Percentiles rank a stretch among this genome's conserved stretches.
phyloP scores from a whole-genome alignment of 30 jellyfish, hydroid and myxozoan genomes.

The Chrysaora quinquecirrha region DNA sequence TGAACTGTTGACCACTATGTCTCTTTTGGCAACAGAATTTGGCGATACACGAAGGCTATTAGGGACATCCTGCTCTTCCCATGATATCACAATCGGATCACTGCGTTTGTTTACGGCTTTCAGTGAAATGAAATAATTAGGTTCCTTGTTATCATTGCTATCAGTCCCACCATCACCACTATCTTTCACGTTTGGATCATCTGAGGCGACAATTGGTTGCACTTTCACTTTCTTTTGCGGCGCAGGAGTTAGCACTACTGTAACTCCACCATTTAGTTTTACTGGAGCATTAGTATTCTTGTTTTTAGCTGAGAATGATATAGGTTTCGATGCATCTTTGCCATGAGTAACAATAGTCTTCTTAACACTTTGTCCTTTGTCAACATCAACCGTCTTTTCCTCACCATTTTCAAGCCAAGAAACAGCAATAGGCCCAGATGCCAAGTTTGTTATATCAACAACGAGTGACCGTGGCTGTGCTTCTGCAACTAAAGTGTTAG shows the following conservation, averaged over 20 bases:
- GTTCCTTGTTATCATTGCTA: too few species aligned
- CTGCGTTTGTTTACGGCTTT: neutral
- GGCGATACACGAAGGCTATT: neutral
- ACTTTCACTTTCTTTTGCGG: too few species aligned
- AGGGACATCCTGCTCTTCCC: neutral
- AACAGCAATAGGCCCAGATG: slow-evolving; percentile 2
- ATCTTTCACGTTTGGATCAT: too few species aligned
- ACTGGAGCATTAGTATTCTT: neutral
- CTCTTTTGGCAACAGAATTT: neutral
- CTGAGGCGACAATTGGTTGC: too few species aligned
- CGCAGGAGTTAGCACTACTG: neutral
- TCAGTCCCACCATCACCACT: too few species aligned
- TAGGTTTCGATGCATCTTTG: neutral
- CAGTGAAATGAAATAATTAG: neutral
- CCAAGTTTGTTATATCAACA: neutral
- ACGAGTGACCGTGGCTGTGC: neutral
- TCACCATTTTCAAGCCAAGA: slow-evolving; percentile 40
- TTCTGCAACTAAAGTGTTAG: neutral
- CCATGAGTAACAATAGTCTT: neutral
- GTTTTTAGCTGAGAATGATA: neutral
- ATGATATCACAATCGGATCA: neutral
- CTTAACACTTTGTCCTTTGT: slow-evolving; percentile 19
- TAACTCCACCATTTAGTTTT: neutral
- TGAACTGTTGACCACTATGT: neutral
- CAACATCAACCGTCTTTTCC: neutral